Conservation (phyloP, 1,140 invertebrate species). For the Sitobion miscanthi region DNA sequence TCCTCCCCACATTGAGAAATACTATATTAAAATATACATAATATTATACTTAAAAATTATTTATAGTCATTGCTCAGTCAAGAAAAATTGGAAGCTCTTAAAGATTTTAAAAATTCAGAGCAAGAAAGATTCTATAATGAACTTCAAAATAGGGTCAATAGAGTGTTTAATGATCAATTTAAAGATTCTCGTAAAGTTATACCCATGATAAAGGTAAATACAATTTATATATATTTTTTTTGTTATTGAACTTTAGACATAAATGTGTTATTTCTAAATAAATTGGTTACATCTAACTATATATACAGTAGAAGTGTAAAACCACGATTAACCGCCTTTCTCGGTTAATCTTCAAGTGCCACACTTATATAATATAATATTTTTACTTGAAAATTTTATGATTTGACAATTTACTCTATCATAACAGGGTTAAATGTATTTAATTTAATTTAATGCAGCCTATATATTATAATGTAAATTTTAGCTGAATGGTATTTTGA, state of each 20-base stretch:
- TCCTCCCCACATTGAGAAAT: too few relatives aligned
- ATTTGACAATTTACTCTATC: too few relatives aligned
- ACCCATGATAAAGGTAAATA: conserved; percentile 32
- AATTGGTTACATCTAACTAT: not conserved
- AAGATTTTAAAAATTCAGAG: conserved; percentile 34
- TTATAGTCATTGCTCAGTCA: conserved; percentile 24
- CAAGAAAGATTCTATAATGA: conserved; percentile 46
- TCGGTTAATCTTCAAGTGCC: too few relatives aligned
- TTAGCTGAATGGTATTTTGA: not conserved
- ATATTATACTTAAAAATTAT: not conserved
- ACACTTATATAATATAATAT: too few relatives aligned
- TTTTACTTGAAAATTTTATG: too few relatives aligned
- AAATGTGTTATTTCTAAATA: not conserved
- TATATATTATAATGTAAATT: not conserved
- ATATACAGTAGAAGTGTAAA: too few relatives aligned
- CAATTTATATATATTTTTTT: not conserved
- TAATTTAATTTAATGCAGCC: too few relatives aligned
- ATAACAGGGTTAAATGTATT: too few relatives aligned
- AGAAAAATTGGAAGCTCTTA: conserved; percentile 44
- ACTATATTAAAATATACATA: not conserved
- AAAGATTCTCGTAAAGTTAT: conserved; percentile 29
- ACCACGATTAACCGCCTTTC: too few relatives aligned
- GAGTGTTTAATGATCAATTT: conserved; percentile 35
- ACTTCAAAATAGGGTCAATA: conserved; percentile 26
- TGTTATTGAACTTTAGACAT: not conserved